Evolutionary conservation across 2,797 vertebrate genomes (phyloP).

Genomic region (Synanceia verrucosa): DNA sequence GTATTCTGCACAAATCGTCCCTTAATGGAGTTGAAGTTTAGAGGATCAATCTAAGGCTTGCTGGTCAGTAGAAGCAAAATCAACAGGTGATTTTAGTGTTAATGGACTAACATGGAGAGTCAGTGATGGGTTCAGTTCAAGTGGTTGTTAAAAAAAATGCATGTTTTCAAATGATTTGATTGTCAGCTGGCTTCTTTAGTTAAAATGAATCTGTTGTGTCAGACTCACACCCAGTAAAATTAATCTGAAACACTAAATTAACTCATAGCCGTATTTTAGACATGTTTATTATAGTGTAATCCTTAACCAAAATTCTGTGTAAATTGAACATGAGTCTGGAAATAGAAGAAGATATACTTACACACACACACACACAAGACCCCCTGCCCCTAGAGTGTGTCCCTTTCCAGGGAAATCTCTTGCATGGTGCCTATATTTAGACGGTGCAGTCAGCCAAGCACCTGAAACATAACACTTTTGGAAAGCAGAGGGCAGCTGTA

Average conservation of each 20-base stretch:
- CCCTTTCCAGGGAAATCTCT: constrained; percentile 73
- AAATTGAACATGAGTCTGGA: neutral
- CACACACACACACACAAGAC: neutral
- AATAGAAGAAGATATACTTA: constrained; percentile 1
- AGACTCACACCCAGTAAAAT: neutral
- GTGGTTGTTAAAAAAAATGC: neutral
- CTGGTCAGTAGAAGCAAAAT: neutral
- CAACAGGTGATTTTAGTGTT: neutral
- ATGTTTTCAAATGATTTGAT: neutral
- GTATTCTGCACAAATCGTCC: neutral
- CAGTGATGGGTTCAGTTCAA: neutral
- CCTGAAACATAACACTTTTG: constrained; percentile 71
- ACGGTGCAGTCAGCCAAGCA: constrained; percentile 49
- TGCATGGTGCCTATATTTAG: constrained; percentile 75
- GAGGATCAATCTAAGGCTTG: neutral
- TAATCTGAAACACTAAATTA: neutral
- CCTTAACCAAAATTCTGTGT: neutral
- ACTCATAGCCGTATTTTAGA: neutral
- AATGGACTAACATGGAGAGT: neutral
- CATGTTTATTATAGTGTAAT: neutral
- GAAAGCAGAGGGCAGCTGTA: constrained; percentile 57
- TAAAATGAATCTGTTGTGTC: neutral
- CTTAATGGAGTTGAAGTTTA: neutral
- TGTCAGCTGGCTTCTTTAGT: neutral
- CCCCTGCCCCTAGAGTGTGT: constrained; percentile 48